These are phyloP conservation scores for Thunnus albacares DNA, from an alignment of 2,797 vertebrate species.

Conservation along the genomic window DNA sequence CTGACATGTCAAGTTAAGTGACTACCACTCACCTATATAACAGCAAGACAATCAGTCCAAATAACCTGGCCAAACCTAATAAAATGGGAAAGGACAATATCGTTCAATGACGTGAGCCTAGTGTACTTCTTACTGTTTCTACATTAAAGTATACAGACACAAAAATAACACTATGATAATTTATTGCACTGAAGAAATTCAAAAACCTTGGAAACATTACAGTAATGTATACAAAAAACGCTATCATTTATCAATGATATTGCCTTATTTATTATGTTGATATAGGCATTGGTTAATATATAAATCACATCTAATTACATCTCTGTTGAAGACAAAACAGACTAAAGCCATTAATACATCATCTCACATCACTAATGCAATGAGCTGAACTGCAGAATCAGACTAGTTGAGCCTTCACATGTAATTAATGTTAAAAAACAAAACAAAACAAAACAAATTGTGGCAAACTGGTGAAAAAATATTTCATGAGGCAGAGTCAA, in stretches of 20 bases:
- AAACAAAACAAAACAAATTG: background rate
- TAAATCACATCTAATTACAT: slow-evolving; percentile 6
- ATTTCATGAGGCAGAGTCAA: background rate
- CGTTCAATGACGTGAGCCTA: background rate
- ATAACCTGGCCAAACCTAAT: slow-evolving; percentile 18
- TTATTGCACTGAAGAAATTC: background rate
- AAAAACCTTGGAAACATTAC: background rate
- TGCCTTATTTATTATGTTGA: slow-evolving; percentile 8
- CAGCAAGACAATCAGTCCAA: slow-evolving; percentile 32
- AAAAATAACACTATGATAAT: slow-evolving; percentile 14
- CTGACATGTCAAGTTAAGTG: slow-evolving; percentile 39
- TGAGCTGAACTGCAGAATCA: background rate
- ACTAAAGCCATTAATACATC: slow-evolving; percentile 1
- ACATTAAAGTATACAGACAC: background rate
- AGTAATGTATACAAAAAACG: background rate
- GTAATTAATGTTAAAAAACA: background rate
- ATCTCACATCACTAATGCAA: background rate
- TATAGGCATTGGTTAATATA: background rate
- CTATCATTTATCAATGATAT: background rate
- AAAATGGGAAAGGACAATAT: slow-evolving; percentile 13
- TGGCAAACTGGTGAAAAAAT: background rate
- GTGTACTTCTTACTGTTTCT: background rate
- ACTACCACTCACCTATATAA: slow-evolving; percentile 39
- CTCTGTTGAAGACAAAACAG: slow-evolving; percentile 1
- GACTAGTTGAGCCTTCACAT: background rate